phyloP scores from a whole-genome alignment of 2,888 invertebrate species.

The Zelleria hepariella region DNA sequence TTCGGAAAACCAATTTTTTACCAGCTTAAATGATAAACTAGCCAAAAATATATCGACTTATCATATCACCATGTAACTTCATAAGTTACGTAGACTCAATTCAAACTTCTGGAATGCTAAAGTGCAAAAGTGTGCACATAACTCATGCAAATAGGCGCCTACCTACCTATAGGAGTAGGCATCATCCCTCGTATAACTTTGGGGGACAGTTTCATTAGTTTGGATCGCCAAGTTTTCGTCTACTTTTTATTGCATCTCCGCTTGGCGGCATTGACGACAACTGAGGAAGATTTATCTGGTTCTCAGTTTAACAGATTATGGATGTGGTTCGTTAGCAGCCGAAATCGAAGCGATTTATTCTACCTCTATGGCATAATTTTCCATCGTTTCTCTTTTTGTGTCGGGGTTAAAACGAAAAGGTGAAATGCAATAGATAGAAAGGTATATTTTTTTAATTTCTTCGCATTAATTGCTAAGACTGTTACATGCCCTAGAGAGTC shows the following conservation, averaged over 20 bases:
- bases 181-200: slow-evolving; percentile 16
- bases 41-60: background rate
- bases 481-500: too few species aligned
- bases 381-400: too few species aligned
- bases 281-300: background rate
- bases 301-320: background rate
- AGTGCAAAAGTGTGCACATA: slow-evolving; percentile 27
- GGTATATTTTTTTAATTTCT: too few species aligned
- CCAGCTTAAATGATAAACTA: background rate
- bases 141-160: slow-evolving; percentile 40
- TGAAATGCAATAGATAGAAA: too few species aligned
- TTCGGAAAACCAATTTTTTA: too few species aligned
- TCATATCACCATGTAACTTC: background rate
- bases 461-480: too few species aligned
- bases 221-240: background rate
- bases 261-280: background rate
- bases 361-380: too few species aligned
- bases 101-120: slow-evolving; percentile 1
- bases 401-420: too few species aligned
- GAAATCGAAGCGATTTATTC: too few species aligned
- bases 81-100: slow-evolving; percentile 2
- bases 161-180: slow-evolving; percentile 26
- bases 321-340: too few species aligned
- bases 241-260: background rate
- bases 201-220: background rate